These are phyloP conservation scores for Piscicola geometra DNA, from an alignment of 2,888 invertebrate genomes.

Conservation along the genomic window DNA sequence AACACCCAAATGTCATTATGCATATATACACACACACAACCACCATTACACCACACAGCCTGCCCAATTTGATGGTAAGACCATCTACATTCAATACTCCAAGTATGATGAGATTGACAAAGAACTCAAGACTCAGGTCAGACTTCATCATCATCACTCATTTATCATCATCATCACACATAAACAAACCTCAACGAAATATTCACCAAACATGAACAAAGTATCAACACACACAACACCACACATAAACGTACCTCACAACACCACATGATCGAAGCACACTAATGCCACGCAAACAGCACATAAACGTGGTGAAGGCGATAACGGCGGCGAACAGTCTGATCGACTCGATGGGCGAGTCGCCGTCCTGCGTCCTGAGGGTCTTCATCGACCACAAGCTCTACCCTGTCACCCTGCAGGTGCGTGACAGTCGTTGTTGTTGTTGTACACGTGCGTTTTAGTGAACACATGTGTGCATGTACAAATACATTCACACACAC, in stretches of 20 bases:
- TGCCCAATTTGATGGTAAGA: constrained; percentile 17
- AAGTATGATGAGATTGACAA: constrained; percentile 31
- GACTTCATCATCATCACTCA: neutral
- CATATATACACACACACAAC: no score
- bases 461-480: no score
- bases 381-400: constrained; percentile 30
- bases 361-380: constrained; percentile 20
- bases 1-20: no score
- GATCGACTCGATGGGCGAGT: neutral
- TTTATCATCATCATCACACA: neutral
- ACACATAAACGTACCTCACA: neutral
- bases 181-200: neutral
- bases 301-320: constrained; percentile 27
- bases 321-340: constrained; percentile 10
- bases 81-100: constrained; percentile 26
- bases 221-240: neutral
- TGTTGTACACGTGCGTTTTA: no score
- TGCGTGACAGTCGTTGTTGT: neutral
- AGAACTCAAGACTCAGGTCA: constrained; percentile 22
- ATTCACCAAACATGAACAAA: neutral
- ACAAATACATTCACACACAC: no score
- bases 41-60: neutral
- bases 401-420: constrained; percentile 27
- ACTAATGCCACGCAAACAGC: neutral
- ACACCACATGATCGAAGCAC: neutral